Evolutionary conservation across 1,140 invertebrate genomes (phyloP).

Genomic region (Macrobrachium nipponense): DNA sequence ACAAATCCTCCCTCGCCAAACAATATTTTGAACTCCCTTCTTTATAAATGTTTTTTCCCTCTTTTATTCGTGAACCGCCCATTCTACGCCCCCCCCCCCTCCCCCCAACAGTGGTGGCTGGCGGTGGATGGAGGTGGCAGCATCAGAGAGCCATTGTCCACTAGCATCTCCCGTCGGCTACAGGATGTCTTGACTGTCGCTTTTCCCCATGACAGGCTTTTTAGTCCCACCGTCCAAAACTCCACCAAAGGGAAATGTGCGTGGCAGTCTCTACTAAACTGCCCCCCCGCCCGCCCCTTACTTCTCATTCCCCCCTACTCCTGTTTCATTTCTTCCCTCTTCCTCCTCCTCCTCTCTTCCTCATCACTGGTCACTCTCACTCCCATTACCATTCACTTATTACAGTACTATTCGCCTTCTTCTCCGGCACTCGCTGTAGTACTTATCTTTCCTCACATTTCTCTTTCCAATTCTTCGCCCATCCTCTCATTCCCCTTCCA

Average conservation of each 20-base stretch:
- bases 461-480: no score
- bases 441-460: no score
- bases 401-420: background rate
- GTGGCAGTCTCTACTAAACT: constrained; percentile 49
- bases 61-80: background rate
- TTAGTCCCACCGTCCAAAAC: constrained; percentile 30
- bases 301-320: background rate
- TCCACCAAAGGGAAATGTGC: constrained; percentile 22
- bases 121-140: background rate
- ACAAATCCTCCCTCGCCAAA: background rate
- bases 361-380: no score
- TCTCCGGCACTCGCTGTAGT: background rate
- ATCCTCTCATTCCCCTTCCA: no score
- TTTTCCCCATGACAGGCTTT: constrained; percentile 48
- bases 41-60: background rate
- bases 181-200: constrained; percentile 59
- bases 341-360: background rate
- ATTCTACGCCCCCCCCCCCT: background rate
- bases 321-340: background rate
- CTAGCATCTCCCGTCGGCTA: constrained; percentile 45
- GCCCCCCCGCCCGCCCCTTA: constrained; percentile 14
- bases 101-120: background rate
- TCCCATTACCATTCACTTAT: background rate
- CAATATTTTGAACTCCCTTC: background rate
- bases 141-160: constrained; percentile 40